phyloP scores from a whole-genome alignment of 2,888 invertebrate genomes.

The Chrysopilus asiliformis region DNA sequence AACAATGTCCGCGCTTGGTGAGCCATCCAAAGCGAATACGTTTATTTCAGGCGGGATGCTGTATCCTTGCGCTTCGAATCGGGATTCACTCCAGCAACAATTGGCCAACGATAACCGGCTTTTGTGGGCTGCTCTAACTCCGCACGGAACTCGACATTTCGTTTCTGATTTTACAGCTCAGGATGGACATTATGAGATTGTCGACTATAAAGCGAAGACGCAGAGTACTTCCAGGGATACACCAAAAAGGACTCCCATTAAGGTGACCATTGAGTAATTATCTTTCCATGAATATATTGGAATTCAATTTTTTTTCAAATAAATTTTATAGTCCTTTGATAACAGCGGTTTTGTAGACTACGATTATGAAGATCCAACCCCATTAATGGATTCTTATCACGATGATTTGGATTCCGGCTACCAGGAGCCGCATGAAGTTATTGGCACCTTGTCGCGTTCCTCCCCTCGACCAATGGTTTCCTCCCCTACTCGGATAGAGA shows the following conservation, averaged over 20 bases:
- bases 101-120: conserved; percentile 52
- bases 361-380: conserved; percentile 68
- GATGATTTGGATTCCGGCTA: conserved; percentile 43
- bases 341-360: conserved; percentile 69
- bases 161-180: conserved; percentile 47
- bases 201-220: conserved; percentile 39
- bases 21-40: conserved; percentile 37
- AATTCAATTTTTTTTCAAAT: not conserved
- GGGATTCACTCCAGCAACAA: conserved; percentile 34
- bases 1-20: conserved; percentile 44
- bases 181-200: conserved; percentile 58
- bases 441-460: conserved; percentile 29
- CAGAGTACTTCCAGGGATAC: conserved; percentile 16
- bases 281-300: conserved; percentile 1
- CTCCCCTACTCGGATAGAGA: conserved; percentile 67
- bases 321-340: conserved; percentile 40
- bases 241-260: conserved; percentile 28
- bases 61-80: conserved; percentile 42
- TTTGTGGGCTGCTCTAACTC: conserved; percentile 74
- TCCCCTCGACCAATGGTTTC: conserved; percentile 54
- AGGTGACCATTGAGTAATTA: conserved; percentile 20
- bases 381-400: conserved; percentile 59
- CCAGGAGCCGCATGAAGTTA: conserved; percentile 36
- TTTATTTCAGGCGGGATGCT: conserved; percentile 42
- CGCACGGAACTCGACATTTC: conserved; percentile 67